These are phyloP conservation scores for Procavia capensis DNA, from an alignment of 2,113 vertebrate genomes.

Conservation along the genomic window DNA sequence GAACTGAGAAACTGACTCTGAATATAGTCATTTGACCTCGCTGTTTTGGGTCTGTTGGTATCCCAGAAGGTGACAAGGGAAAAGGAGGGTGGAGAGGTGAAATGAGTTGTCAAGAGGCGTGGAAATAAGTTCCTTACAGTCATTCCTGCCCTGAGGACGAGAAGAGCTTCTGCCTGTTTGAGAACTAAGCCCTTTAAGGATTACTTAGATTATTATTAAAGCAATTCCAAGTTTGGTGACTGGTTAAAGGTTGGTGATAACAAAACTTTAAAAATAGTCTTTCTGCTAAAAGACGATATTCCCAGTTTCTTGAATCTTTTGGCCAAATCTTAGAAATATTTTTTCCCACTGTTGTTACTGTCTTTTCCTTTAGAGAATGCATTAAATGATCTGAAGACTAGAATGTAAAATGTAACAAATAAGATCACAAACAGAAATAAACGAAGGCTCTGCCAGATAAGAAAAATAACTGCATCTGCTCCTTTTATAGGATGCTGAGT, in stretches of 20 bases:
- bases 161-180: constrained; percentile 10
- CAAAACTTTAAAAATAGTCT: constrained; percentile 42
- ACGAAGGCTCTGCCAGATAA: not conserved
- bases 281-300: constrained; percentile 36
- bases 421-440: constrained; percentile 6
- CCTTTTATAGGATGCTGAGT: not conserved
- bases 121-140: not conserved
- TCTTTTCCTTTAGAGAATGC: constrained; percentile 34
- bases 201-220: not conserved
- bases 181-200: not conserved
- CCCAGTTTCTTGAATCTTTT: constrained; percentile 58
- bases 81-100: not conserved
- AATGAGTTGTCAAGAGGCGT: not conserved
- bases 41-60: not conserved
- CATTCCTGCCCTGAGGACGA: not conserved
- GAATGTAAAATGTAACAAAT: not conserved
- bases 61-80: not conserved
- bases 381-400: constrained; percentile 25
- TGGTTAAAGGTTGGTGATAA: not conserved
- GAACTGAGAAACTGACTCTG: constrained; percentile 23
- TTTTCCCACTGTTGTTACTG: constrained; percentile 21
- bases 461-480: not conserved
- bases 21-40: not conserved
- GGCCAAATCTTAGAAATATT: constrained; percentile 30
- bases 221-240: constrained; percentile 23